Percentiles rank a stretch among this genome's conserved stretches.
Conservation (phyloP, 2,888 invertebrate genomes). For the Eristalinus aeneus region DNA sequence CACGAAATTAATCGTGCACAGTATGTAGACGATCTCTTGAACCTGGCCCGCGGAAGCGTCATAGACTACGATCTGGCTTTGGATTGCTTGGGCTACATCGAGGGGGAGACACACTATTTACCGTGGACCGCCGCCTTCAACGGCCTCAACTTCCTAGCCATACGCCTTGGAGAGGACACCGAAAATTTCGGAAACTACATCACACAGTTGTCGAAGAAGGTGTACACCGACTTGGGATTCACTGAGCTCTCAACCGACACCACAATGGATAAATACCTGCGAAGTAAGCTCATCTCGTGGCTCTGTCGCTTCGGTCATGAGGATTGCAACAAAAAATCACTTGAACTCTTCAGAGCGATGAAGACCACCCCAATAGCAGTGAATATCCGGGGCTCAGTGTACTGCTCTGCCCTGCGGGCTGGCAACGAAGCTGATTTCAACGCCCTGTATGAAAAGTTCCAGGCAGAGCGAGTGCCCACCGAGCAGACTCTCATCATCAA, state of each 20-base stretch:
- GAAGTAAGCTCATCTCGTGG: conserved; percentile 82
- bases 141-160: conserved; percentile 76
- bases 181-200: conserved; percentile 77
- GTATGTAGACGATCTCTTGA: conserved; percentile 86
- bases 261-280: conserved; percentile 82
- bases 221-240: conserved; percentile 81
- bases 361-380: conserved; percentile 34
- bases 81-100: conserved; percentile 85
- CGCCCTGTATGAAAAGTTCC: conserved; percentile 60
- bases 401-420: conserved; percentile 61
- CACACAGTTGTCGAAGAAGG: conserved; percentile 79
- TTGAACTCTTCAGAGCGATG: conserved; percentile 47
- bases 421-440: conserved; percentile 49
- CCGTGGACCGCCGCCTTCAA: conserved; percentile 87
- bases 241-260: conserved; percentile 78
- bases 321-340: conserved; percentile 82
- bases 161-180: conserved; percentile 48
- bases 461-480: conserved; percentile 83
- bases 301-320: conserved; percentile 84
- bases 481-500: conserved; percentile 86
- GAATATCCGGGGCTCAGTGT: conserved; percentile 56
- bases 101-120: conserved; percentile 84
- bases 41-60: conserved; percentile 83
- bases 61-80: conserved; percentile 82
- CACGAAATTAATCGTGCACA: conserved; percentile 85